Evolutionary conservation across 2,797 vertebrate genomes (phyloP).

Genomic region (Gouania willdenowi): DNA sequence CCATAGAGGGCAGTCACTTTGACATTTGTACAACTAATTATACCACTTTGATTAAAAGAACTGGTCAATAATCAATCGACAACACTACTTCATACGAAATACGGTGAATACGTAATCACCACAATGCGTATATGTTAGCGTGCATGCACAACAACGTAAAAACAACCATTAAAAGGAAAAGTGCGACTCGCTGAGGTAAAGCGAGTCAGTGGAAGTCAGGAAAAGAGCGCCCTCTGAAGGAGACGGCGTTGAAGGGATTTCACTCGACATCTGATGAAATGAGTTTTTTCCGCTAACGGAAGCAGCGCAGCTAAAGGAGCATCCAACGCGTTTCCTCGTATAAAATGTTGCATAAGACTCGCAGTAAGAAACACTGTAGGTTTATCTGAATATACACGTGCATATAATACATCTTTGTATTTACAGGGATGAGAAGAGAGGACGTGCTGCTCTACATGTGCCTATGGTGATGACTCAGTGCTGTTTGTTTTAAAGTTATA

Average conservation of each 20-base stretch:
- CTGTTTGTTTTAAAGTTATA: conserved; percentile 42
- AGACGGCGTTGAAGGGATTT: conserved; percentile 34
- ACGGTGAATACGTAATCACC: no score
- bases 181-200: no score
- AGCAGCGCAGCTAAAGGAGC: conserved; percentile 25
- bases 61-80: no score
- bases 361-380: conserved; percentile 45
- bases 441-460: neutral
- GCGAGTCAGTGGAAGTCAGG: no score
- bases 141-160: no score
- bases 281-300: conserved; percentile 7
- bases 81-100: no score
- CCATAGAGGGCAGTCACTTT: no score
- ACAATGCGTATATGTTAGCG: no score
- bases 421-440: conserved; percentile 36
- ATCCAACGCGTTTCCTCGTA: conserved; percentile 35
- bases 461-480: conserved; percentile 26
- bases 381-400: conserved; percentile 54
- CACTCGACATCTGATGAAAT: neutral
- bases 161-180: no score
- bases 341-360: conserved; percentile 66
- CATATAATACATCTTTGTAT: conserved; percentile 52
- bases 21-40: no score
- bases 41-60: no score
- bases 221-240: no score